Evolutionary conservation across 1,140 invertebrate genomes (phyloP).

Genomic region (Drosophila micromelanica): DNA sequence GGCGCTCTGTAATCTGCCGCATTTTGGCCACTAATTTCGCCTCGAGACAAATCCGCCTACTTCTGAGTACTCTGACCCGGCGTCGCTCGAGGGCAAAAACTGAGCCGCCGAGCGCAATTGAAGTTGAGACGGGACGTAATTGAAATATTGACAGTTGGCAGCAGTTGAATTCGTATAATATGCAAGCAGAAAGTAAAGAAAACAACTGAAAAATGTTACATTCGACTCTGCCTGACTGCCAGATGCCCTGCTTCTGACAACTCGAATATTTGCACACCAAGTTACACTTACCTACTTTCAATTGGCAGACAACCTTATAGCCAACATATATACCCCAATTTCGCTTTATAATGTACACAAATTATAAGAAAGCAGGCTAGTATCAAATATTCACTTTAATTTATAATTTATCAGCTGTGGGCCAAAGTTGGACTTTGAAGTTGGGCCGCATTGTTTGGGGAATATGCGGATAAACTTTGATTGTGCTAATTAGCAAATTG

Average conservation of each 20-base stretch:
- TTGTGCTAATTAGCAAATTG: constrained; percentile 79
- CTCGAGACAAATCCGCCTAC: constrained; percentile 72
- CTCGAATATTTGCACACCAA: no score
- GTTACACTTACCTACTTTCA: no score
- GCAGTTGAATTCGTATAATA: constrained; percentile 59
- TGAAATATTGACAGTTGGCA: constrained; percentile 65
- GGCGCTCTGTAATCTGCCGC: constrained; percentile 75
- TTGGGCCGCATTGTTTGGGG: constrained; percentile 40
- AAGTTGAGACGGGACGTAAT: constrained; percentile 43
- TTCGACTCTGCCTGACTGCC: neutral
- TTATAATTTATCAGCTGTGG: constrained; percentile 72
- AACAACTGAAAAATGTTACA: neutral
- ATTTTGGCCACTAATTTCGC: constrained; percentile 79
- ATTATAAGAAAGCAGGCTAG: constrained; percentile 18
- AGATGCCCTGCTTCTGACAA: constrained; percentile 1
- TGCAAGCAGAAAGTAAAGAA: constrained; percentile 35
- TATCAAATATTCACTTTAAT: constrained; percentile 77
- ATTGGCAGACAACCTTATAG: no score
- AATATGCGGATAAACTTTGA: constrained; percentile 60
- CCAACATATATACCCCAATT: neutral
- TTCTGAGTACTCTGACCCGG: constrained; percentile 22
- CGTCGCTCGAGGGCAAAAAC: constrained; percentile 6
- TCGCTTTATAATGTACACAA: constrained; percentile 1
- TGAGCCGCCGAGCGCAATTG: constrained; percentile 43
- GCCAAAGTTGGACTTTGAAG: constrained; percentile 48